These are phyloP conservation scores for Panthera uncia DNA, from an alignment of 2,113 vertebrate species.

Conservation along the genomic window DNA sequence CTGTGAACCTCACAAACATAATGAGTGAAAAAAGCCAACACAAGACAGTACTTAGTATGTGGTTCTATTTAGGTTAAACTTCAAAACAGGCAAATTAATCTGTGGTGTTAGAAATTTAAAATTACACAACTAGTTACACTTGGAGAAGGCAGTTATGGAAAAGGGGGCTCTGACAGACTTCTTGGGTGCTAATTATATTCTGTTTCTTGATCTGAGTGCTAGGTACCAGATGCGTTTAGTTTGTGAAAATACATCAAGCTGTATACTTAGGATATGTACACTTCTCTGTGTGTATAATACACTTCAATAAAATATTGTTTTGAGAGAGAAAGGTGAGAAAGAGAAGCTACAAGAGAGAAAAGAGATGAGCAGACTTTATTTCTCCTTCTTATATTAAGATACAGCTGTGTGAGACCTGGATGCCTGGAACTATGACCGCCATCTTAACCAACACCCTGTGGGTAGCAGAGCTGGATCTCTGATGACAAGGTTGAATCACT, in stretches of 20 bases:
- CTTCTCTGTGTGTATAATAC: neutral
- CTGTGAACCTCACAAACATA: neutral
- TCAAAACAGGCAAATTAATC: slow-evolving; percentile 7
- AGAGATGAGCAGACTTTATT: neutral
- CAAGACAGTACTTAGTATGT: neutral
- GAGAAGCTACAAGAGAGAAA: neutral
- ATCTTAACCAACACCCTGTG: neutral
- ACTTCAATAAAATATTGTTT: neutral
- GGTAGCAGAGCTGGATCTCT: neutral
- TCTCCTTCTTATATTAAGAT: neutral
- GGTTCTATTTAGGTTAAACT: neutral
- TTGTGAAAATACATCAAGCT: neutral
- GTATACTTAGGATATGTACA: neutral
- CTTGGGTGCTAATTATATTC: neutral
- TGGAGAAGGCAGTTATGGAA: neutral
- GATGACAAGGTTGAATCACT: neutral
- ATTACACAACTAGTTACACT: neutral
- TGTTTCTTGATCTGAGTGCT: neutral
- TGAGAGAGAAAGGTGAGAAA: neutral
- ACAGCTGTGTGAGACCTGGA: neutral
- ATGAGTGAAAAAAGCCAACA: neutral
- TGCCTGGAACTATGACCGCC: neutral
- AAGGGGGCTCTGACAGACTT: neutral
- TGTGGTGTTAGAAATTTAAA: neutral
- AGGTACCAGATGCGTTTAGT: neutral